Base-by-base conservation (phyloP, 2,113 vertebrate genomes). In the Tiliqua scincoides region DNA sequence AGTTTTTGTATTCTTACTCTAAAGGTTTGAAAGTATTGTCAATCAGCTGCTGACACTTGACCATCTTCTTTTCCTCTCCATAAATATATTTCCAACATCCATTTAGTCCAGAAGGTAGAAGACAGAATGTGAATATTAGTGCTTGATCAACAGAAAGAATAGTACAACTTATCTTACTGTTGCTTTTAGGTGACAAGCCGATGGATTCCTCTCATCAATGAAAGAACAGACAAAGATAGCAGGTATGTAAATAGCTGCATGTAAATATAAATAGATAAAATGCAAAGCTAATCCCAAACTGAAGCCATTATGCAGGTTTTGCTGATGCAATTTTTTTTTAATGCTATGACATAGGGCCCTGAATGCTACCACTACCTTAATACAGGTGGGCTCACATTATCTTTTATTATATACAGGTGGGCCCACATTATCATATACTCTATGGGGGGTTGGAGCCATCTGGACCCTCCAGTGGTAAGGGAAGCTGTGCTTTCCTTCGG, bases 141-240 rank as follows among this genome's bases (percentile, higher is more conserved):
- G 65, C 30, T 23, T 9, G 15, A 67, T 57, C 48, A 78, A 43
- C 52, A 21, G 35, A 78, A 70, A 43, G 6, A 17, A 40, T 2
- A 27, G 1, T 17, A 1, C 37, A 4, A 27, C 6, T 43, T n/a
- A 70, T 0, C 83, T 83, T 91, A 86, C 90, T 90, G 70, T 61
- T 62, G 1, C 91, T 95, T n/a, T 68, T 91, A 99, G 99, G 98
- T 99, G 94, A 99, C 98, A 2, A 99, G 98, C 94, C 98, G 98
- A 88, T 99, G 99, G 98, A 99, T 99, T 96, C 99, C 99, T 86
- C 98, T 99, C 82, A 99, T 99, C 95, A 99, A 98, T 90, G 98
- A 99, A 95, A 97, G 98, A 94, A 99, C 97, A 32, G 98, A 99
- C 94, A 99, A 99, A 96, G 99, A 99, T 86, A 99, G 98, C 98